These are phyloP conservation scores for Butastur rufipennis DNA, from an alignment of 2,113 vertebrate genomes.

Conservation along the genomic window DNA sequence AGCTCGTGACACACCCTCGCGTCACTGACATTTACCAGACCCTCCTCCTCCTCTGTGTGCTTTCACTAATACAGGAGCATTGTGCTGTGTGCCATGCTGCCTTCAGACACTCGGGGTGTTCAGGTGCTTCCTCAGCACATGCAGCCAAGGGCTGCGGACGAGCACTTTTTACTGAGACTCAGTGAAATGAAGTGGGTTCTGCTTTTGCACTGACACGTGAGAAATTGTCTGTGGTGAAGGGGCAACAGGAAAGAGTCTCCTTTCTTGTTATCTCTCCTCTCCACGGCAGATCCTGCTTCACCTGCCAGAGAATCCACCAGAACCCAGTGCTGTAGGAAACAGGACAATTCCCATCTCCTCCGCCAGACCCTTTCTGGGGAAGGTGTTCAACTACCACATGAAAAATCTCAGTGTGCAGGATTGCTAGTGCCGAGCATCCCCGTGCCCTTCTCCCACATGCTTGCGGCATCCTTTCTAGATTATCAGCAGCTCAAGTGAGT, in stretches of 20 bases:
- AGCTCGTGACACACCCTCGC: neutral
- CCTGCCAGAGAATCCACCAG: neutral
- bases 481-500: neutral
- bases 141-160: neutral
- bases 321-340: neutral
- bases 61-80: neutral
- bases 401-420: neutral
- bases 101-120: accelerated
- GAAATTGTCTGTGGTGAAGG: neutral
- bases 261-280: neutral
- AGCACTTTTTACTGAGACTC: accelerated
- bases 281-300: neutral
- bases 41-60: neutral
- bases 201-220: neutral
- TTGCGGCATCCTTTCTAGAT: neutral
- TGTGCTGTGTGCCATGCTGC: neutral
- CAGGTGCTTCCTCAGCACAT: neutral
- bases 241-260: neutral
- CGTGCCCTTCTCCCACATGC: neutral
- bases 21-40: neutral
- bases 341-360: neutral
- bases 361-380: neutral
- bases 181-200: neutral
- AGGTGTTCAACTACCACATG: neutral
- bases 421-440: neutral